Evolutionary conservation across 2,797 vertebrate species (phyloP), one percentile per base, ranked within the genome.

Genomic region (Myotis findleyi): DNA sequence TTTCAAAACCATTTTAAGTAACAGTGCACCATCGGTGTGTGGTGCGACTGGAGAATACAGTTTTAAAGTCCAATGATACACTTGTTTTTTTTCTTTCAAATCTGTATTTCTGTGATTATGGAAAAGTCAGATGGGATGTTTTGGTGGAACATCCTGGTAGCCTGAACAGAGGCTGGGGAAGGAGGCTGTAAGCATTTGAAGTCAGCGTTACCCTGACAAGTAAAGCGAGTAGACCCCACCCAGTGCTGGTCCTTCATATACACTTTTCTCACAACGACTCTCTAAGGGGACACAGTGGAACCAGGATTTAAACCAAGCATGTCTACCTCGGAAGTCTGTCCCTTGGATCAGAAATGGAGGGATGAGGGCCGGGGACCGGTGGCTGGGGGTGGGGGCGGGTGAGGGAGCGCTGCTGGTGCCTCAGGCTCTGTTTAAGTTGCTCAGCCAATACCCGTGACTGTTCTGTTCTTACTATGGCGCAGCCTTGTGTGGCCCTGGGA

Each of bases 121-220:
- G 66, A 20, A 18, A 94, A 49, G 53, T 92, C 47, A 68, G 51
- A 36, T 66, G 11, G 27, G 41, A 59, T 55, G 41, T 89, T 93
- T 57, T 21, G 47, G 53, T 86, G 83, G n/a, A 68, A 7, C 33
- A 5, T 86, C 36, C 33, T 88, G 55, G 21, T 23, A 85, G 23
- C 30, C 8, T 76, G 66, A 87, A 36, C 25, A 25, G 92, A 96
- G 85, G 23, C 76, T 27, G n/a, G 21, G 5, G 38, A 66, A 71
- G 30, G 53, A 86, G 18, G 30, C 41, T 88, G 6, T 59, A 33
- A 72, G 30, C 44, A 23, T 68, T 33, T 72, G 49, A 86, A 25
- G 23, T 68, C 66, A 55, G 59, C 79, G 80, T 72, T n/a, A 59
- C 66, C n/a, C 12, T 88, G 86, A 69, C 36, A 27, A 76, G 36